A percentile compares a stretch with the other conserved stretches of the same genome.
phyloP scores from a whole-genome alignment of 2,888 invertebrate species.

The Pherbina coryleti region DNA sequence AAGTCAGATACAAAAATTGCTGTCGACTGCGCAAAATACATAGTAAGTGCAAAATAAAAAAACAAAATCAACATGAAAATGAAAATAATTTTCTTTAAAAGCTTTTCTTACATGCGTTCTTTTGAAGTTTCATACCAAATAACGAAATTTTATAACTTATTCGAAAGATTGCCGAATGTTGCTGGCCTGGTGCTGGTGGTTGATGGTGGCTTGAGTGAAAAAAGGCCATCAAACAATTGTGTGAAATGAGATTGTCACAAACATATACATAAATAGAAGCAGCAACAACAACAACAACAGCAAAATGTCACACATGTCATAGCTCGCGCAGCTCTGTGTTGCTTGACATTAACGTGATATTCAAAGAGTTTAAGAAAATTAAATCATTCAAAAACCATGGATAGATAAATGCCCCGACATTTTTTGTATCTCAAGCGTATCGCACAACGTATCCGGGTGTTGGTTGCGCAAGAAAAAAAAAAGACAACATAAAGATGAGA shows the following conservation, averaged over 20 bases:
- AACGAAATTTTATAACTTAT: not conserved
- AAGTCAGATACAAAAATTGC: not conserved
- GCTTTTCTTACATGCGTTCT: not conserved
- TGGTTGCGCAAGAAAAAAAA: too few species aligned
- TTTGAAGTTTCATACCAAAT: not conserved
- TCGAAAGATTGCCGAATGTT: too few species aligned
- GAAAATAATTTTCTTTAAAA: slow-evolving; percentile 11
- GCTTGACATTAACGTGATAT: slow-evolving; percentile 22
- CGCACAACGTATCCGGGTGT: too few species aligned
- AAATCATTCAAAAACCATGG: slow-evolving; percentile 23
- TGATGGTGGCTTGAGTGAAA: not conserved
- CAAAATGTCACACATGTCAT: slow-evolving; percentile 25
- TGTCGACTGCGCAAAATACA: not conserved
- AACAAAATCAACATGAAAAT: not conserved
- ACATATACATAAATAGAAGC: slow-evolving; percentile 5
- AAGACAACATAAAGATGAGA: too few species aligned
- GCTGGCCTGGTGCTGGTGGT: too few species aligned
- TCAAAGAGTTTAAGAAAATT: slow-evolving; percentile 32
- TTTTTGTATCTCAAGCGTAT: too few species aligned
- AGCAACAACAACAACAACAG: not conserved
- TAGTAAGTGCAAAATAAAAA: not conserved
- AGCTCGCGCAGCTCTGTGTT: not conserved
- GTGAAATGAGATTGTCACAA: not conserved
- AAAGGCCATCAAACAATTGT: slow-evolving; percentile 1
- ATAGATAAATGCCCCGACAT: not conserved